Evolutionary conservation across 2,797 vertebrate genomes (phyloP).

Genomic region (Mus caroli): DNA sequence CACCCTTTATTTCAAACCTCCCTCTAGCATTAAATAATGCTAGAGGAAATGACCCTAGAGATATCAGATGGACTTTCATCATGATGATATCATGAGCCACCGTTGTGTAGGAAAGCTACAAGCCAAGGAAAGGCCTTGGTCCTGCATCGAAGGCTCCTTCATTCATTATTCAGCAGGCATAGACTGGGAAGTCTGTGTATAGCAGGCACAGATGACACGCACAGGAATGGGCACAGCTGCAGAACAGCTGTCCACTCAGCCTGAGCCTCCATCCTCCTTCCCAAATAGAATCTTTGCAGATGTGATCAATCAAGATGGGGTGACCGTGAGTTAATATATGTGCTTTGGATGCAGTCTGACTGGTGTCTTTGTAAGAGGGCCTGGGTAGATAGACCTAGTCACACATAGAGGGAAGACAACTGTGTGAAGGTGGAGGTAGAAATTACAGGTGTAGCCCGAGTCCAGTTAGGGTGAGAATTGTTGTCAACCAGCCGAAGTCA

Average conservation of each 20-base stretch:
- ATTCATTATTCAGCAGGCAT: neutral
- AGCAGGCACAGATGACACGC: neutral
- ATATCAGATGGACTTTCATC: neutral
- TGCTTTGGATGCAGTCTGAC: neutral
- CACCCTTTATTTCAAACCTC: neutral
- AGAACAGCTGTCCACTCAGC: neutral
- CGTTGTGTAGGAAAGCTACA: neutral
- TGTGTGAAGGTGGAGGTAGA: neutral
- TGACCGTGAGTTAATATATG: neutral
- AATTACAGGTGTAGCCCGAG: neutral
- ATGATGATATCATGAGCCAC: neutral
- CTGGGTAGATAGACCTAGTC: neutral
- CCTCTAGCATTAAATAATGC: neutral
- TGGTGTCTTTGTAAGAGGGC: neutral
- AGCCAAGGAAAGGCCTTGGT: neutral
- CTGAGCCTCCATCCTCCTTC: neutral
- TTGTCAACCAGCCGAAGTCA: neutral
- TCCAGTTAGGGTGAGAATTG: neutral
- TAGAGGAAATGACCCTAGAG: neutral
- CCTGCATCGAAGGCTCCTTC: neutral
- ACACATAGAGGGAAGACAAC: neutral
- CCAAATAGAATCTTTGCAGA: neutral
- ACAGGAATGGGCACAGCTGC: neutral
- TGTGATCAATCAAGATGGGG: neutral
- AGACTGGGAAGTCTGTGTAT: neutral